Conservation (phyloP, 2,797 vertebrate genomes). For the Pipistrellus pipistrellus region DNA sequence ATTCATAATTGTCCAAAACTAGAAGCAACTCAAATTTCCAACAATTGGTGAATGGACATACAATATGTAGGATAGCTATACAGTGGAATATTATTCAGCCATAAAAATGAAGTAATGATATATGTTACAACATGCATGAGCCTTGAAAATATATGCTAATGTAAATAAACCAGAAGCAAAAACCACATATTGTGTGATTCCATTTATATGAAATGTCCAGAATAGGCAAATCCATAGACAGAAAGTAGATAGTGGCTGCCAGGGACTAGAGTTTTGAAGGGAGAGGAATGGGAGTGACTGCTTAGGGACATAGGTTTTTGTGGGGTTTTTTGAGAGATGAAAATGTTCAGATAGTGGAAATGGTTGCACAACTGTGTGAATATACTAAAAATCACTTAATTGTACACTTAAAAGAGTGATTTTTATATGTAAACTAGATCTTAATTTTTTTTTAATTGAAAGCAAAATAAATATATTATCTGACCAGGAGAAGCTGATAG, state of each 20-base stretch:
- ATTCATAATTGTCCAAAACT: neutral
- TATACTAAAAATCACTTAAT: neutral
- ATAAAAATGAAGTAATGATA: neutral
- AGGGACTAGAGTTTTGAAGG: neutral
- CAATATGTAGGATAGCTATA: neutral
- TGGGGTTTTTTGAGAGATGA: neutral
- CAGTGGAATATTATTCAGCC: neutral
- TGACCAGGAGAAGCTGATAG: neutral
- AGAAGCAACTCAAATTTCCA: neutral
- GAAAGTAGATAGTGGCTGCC: neutral
- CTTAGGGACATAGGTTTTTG: neutral
- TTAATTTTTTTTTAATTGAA: slow-evolving; percentile 11
- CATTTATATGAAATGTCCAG: neutral
- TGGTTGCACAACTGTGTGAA: neutral
- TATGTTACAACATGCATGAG: neutral
- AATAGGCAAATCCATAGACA: neutral
- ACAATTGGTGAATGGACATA: neutral
- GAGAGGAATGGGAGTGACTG: neutral
- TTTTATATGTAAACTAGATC: neutral
- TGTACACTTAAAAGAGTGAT: neutral
- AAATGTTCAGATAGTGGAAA: neutral
- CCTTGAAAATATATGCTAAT: neutral
- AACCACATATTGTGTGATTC: neutral
- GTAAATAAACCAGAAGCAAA: neutral
- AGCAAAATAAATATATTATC: neutral